These are phyloP conservation scores for Uloborus plumipes DNA, from an alignment of 2,888 invertebrate genomes.

Conservation along the genomic window DNA sequence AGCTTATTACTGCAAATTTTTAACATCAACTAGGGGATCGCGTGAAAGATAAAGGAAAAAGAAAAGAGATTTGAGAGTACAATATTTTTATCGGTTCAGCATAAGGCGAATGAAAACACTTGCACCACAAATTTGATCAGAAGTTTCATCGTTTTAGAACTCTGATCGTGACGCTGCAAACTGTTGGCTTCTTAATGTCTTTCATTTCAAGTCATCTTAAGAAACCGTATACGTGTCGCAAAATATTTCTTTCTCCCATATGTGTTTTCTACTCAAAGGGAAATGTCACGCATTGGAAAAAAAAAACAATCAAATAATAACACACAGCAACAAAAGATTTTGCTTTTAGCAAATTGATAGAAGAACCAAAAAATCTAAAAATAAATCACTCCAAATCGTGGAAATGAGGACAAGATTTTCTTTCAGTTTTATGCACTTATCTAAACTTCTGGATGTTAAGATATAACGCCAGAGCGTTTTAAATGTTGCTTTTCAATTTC, in stretches of 20 bases:
- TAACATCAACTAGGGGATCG: no score
- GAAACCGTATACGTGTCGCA: slow-evolving; percentile 38
- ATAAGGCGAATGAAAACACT: no score
- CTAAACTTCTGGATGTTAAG: neutral
- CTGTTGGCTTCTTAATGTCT: slow-evolving; percentile 17
- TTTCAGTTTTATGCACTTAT: slow-evolving; percentile 4
- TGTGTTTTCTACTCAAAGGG: neutral
- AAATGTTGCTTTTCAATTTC: no score
- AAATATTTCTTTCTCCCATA: slow-evolving; percentile 11
- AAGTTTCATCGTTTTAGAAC: neutral
- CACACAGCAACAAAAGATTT: slow-evolving; percentile 16
- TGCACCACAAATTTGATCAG: neutral
- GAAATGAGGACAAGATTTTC: slow-evolving; percentile 3
- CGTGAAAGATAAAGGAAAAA: no score
- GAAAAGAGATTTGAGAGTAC: no score
- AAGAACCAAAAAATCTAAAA: slow-evolving; percentile 19
- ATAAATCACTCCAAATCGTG: slow-evolving; percentile 17
- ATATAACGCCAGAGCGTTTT: neutral
- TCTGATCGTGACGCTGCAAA: neutral
- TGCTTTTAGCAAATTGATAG: slow-evolving; percentile 53
- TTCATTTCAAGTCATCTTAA: slow-evolving; percentile 25
- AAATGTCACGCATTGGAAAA: slow-evolving; percentile 15
- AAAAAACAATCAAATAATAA: neutral
- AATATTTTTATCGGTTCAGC: no score
- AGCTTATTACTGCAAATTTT: no score